Percentiles rank a stretch among this genome's conserved stretches.
Evolutionary conservation across 2,888 invertebrate species (phyloP).

Genomic region (Ormyrus thymus): DNA sequence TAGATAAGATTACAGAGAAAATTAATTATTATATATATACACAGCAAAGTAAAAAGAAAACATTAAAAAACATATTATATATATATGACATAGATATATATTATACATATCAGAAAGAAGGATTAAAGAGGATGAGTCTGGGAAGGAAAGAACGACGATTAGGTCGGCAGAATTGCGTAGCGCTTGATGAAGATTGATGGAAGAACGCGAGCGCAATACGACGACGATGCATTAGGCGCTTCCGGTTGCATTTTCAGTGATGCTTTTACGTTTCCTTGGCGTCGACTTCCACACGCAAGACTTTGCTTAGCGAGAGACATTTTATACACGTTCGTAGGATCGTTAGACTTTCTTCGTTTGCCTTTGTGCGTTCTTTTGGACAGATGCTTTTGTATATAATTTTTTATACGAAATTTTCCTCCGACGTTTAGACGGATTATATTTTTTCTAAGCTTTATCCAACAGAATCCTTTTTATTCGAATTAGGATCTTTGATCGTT

Average conservation of each 20-base stretch:
- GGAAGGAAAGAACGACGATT: constrained; percentile 27
- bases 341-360: not conserved
- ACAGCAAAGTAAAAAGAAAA: constrained; percentile 10
- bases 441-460: constrained; percentile 29
- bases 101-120: constrained; percentile 34
- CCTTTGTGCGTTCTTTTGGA: not conserved
- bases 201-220: not conserved
- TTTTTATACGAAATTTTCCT: constrained; percentile 11
- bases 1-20: constrained; percentile 23
- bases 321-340: not conserved
- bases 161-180: constrained; percentile 28
- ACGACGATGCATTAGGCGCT: constrained; percentile 20
- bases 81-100: constrained; percentile 23
- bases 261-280: constrained; percentile 12
- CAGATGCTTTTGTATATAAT: not conserved
- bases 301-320: constrained; percentile 15
- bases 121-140: constrained; percentile 8
- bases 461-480: not conserved
- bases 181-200: not conserved
- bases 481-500: not conserved
- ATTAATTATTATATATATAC: constrained; percentile 30
- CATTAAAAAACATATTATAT: constrained; percentile 10
- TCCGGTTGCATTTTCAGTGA: not conserved
- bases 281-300: not conserved
- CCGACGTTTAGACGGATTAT: constrained; percentile 12